Evolutionary conservation across 1,140 invertebrate species (phyloP).

Genomic region (Diorhabda elongata): DNA sequence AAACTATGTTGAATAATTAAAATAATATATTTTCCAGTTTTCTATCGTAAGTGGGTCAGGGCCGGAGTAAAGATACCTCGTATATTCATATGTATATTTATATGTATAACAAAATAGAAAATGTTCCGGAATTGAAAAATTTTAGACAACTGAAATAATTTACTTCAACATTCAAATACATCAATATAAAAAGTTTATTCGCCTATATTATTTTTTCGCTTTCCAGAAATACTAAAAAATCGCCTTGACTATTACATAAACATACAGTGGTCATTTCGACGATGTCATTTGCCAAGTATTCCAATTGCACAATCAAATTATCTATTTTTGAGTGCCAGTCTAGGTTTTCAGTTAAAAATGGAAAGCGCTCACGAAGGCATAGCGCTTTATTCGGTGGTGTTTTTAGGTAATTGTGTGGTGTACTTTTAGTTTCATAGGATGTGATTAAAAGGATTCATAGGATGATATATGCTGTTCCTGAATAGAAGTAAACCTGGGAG

Average conservation of each 20-base stretch:
- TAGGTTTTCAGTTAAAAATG: neutral
- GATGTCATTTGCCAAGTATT: constrained; percentile 2
- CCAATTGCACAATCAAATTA: constrained; percentile 2
- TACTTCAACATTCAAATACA: too few species aligned
- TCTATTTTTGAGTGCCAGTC: neutral
- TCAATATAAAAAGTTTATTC: too few species aligned
- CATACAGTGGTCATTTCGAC: neutral
- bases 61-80: too few species aligned
- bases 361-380: neutral
- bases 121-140: too few species aligned
- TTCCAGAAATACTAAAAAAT: neutral
- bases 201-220: too few species aligned
- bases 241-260: neutral
- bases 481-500: constrained; percentile 2
- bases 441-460: neutral
- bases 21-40: too few species aligned
- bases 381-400: neutral
- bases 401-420: neutral
- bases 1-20: too few species aligned
- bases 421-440: too few species aligned
- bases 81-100: too few species aligned
- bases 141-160: too few species aligned
- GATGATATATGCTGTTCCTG: neutral
- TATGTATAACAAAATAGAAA: too few species aligned
- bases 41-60: too few species aligned